Evolutionary conservation across 2,888 invertebrate genomes (phyloP).

Genomic region (Erannis defoliaria): DNA sequence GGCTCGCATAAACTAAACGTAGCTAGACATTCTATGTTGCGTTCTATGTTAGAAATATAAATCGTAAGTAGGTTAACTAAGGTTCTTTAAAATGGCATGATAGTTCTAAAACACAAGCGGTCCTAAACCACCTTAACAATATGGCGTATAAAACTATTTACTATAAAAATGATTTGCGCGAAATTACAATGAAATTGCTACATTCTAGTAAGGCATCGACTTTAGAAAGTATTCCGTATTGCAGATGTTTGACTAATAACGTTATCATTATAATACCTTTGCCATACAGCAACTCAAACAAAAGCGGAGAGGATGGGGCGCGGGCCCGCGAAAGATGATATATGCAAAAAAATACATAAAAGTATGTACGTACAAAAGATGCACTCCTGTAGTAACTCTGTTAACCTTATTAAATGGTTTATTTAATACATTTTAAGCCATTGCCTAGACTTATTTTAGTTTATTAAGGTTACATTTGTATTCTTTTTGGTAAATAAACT

Average conservation of each 20-base stretch:
- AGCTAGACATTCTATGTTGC: too few relatives aligned
- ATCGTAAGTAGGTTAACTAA: background rate
- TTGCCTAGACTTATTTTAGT: too few relatives aligned
- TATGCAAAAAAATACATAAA: too few relatives aligned
- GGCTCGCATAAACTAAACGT: background rate
- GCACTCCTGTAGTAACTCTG: too few relatives aligned
- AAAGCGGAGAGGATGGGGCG: background rate
- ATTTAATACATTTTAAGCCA: too few relatives aligned
- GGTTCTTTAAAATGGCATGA: background rate
- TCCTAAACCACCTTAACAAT: background rate
- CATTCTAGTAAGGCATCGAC: background rate
- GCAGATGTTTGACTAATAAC: background rate
- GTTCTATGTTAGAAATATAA: background rate
- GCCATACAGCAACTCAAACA: background rate
- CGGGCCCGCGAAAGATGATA: background rate
- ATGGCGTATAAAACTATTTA: background rate
- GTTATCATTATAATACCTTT: background rate
- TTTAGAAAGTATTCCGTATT: background rate
- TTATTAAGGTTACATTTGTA: too few relatives aligned
- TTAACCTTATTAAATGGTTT: too few relatives aligned
- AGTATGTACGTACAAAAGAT: too few relatives aligned
- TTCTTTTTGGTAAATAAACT: too few relatives aligned
- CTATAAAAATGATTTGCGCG: background rate
- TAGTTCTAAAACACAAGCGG: background rate
- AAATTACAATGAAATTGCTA: conserved; percentile 1